A percentile compares a stretch with the other conserved stretches of the same genome.
Conservation (phyloP, 2,113 vertebrate genomes). For the Ranitomeya imitator region DNA sequence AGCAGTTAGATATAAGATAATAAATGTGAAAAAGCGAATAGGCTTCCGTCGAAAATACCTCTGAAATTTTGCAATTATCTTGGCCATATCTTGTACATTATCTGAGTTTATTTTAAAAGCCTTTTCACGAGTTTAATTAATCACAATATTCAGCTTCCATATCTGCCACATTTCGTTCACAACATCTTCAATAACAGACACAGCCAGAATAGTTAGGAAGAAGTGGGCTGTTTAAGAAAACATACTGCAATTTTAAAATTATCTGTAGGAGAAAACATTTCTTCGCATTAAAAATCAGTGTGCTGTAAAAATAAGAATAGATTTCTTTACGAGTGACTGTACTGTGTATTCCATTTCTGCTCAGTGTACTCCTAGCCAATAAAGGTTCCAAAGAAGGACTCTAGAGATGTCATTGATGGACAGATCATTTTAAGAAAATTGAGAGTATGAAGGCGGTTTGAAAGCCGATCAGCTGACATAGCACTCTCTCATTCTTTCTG, state of each 20-base stretch:
- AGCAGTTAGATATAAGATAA: slow-evolving; percentile 89
- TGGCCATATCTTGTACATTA: slow-evolving; percentile 85
- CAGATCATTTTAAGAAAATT: slow-evolving; percentile 68
- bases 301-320: slow-evolving; percentile 20
- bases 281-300: slow-evolving; percentile 23
- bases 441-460: slow-evolving; percentile 67
- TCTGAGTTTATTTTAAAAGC: slow-evolving; percentile 53
- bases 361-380: slow-evolving; percentile 56
- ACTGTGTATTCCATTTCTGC: not conserved
- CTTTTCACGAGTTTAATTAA: slow-evolving; percentile 32
- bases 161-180: not conserved
- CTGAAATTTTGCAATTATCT: slow-evolving; percentile 88
- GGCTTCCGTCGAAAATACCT: slow-evolving; percentile 90
- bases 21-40: slow-evolving; percentile 88
- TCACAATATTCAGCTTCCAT: slow-evolving; percentile 23
- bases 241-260: not conserved
- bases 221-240: slow-evolving; percentile 1
- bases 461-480: slow-evolving; percentile 74
- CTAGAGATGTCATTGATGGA: slow-evolving; percentile 53
- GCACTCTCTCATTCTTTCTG: slow-evolving; percentile 65
- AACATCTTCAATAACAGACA: not conserved
- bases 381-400: slow-evolving; percentile 61
- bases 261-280: slow-evolving; percentile 4
- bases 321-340: not conserved
- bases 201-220: not conserved